Evolutionary conservation across 2,888 invertebrate genomes (phyloP).

Genomic region (Hecatera dysodea): DNA sequence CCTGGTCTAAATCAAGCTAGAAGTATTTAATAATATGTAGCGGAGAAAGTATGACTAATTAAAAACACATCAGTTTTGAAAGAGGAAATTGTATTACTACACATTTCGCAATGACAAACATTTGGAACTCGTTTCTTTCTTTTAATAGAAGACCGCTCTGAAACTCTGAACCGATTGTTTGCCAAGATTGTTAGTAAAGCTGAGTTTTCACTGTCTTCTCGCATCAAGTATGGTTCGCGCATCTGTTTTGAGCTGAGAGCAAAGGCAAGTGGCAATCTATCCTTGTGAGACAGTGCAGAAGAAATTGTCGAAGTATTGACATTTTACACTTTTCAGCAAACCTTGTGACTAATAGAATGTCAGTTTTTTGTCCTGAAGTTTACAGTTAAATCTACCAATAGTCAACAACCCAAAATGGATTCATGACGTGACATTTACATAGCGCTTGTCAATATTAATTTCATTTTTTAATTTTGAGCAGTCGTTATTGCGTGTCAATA

Average conservation of each 20-base stretch:
- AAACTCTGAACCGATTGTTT: constrained; percentile 28
- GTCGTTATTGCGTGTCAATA: too few relatives aligned
- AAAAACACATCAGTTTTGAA: constrained; percentile 34
- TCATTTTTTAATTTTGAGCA: too few relatives aligned
- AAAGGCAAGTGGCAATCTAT: too few relatives aligned
- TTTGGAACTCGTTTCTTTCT: constrained; percentile 54
- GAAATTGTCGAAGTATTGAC: too few relatives aligned
- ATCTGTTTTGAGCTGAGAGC: not conserved
- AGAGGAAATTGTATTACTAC: constrained; percentile 25
- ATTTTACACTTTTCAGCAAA: too few relatives aligned
- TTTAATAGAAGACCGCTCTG: constrained; percentile 49
- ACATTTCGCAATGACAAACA: constrained; percentile 43
- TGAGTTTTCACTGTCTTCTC: not conserved
- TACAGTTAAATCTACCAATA: too few relatives aligned
- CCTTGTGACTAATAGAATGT: too few relatives aligned
- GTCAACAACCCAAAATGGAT: too few relatives aligned
- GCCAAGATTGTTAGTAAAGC: constrained; percentile 35
- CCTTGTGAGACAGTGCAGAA: too few relatives aligned
- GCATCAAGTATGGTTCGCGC: not conserved
- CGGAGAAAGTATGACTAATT: constrained; percentile 10
- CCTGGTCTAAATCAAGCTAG: not conserved
- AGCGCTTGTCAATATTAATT: too few relatives aligned
- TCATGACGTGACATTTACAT: too few relatives aligned
- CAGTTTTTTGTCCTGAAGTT: too few relatives aligned
- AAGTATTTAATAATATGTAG: not conserved